Percentiles rank a stretch among this genome's conserved stretches.
Evolutionary conservation across 2,888 invertebrate species (phyloP).

Genomic region (Myopa tessellatipennis): DNA sequence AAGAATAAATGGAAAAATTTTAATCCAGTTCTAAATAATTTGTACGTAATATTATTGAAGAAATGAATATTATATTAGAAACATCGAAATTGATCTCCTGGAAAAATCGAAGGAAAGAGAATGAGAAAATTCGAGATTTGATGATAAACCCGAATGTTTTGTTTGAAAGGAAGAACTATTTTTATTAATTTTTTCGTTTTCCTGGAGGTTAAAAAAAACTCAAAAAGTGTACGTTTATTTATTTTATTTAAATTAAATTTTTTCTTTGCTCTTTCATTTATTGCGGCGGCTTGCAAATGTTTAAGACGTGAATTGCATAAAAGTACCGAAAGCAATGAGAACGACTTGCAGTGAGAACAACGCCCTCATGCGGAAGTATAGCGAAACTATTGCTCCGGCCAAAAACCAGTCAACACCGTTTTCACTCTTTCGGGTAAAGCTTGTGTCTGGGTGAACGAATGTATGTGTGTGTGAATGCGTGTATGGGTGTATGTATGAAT

Average conservation of each 20-base stretch:
- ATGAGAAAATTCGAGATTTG: not conserved
- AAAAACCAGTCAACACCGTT: conserved; percentile 23
- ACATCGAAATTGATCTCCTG: too few species aligned
- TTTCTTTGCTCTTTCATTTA: conserved; percentile 31
- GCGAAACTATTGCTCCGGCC: not conserved
- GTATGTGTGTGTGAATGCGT: not conserved
- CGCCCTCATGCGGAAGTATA: conserved; percentile 11
- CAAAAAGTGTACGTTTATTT: not conserved
- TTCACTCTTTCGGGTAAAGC: not conserved
- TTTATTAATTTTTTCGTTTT: not conserved
- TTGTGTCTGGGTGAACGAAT: not conserved
- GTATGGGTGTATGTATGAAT: not conserved
- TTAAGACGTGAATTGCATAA: conserved; percentile 41
- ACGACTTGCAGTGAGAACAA: not conserved
- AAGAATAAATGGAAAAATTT: not conserved
- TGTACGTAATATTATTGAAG: not conserved
- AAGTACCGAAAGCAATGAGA: not conserved
- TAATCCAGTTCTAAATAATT: too few species aligned
- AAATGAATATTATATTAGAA: not conserved
- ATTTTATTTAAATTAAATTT: conserved; percentile 6
- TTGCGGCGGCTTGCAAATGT: conserved; percentile 41
- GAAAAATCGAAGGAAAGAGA: not conserved
- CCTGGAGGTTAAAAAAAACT: not conserved
- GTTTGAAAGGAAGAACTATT: not conserved
- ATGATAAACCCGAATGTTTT: not conserved